Base-by-base conservation (phyloP, 2,888 invertebrate species). In the Chromoteleia sp. region DNA sequence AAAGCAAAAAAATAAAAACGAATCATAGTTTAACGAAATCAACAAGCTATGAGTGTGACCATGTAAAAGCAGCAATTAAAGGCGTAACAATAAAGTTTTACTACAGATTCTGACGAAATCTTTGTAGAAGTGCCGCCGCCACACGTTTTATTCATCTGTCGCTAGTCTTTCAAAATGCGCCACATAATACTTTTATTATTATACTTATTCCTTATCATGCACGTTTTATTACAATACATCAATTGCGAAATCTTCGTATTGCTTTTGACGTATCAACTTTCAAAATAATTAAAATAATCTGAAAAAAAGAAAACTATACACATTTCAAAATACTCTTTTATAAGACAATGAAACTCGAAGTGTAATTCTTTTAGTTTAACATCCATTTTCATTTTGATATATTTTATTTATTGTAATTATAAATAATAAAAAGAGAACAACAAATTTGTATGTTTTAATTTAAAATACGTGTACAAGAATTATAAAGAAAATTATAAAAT, bases 31-130 rank as follows among this genome's bases (percentile, higher is more conserved):
- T 74, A 65, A 56, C 58, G 63, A 73, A 83, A 83, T 74, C 80
- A 77, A 77, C 80, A 73, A 80, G 45, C 41, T 83, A 77, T 80
- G 41, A 83, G 80, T 73, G 80, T 77, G 83, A 80, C 67, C 78
- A 67, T 81, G 83, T 83, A 83, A 75, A 59, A 76, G 73, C 48
- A 73, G 75, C 81, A 81, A 81, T 81, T 77, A 81, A 75, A 81
- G 63, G 56, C 59, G 71, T 76, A 73, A 76, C 83, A 78, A 83
- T 83, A 83, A 83, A 83, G 63, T 75, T 81, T 83, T 83, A 83
- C 81, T 70, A 74, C 75, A 67, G 50, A 67, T 71, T 63, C 75
- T 68, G 76, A 52, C 58, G 71, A 71, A 81, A 83, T 71, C 81
- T 81, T 83, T 83, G 77, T 75, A 33, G 29, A 80, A 43, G 54